phyloP scores from a whole-genome alignment of 2,888 invertebrate species.

The Microctonus hyperodae region DNA sequence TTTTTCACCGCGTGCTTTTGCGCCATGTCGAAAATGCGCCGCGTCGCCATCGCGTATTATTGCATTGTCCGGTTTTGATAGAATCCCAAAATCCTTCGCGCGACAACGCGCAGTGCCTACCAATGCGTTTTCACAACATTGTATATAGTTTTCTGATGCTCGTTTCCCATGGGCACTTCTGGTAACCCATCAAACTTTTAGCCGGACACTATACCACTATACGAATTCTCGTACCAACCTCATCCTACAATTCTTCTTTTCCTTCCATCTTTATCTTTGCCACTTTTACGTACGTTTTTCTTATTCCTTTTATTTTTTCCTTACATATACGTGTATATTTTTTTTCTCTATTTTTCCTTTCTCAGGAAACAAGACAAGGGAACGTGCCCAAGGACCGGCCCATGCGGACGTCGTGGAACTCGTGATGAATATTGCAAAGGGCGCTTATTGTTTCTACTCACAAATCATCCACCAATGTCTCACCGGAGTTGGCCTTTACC shows the following conservation, averaged over 20 bases:
- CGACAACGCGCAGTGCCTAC: constrained; percentile 55
- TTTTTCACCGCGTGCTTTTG: constrained; percentile 47
- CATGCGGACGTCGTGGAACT: constrained; percentile 43
- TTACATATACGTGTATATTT: too few relatives aligned
- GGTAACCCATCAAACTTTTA: constrained; percentile 64
- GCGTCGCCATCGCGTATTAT: constrained; percentile 52
- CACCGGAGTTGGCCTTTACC: constrained; percentile 52
- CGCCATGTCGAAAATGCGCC: constrained; percentile 28
- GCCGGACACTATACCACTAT: constrained; percentile 56
- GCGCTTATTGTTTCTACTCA: constrained; percentile 63
- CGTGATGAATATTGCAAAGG: constrained; percentile 62
- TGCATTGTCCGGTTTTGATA: constrained; percentile 64
- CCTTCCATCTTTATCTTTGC: constrained; percentile 34
- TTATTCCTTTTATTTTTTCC: constrained; percentile 30
- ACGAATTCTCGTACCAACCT: constrained; percentile 27
- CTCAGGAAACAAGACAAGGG: constrained; percentile 14
- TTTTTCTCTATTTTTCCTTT: constrained; percentile 32
- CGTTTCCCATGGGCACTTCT: constrained; percentile 52
- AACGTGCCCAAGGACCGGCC: constrained; percentile 45
- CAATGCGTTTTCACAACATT: constrained; percentile 50
- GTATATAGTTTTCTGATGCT: constrained; percentile 42
- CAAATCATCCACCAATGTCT: constrained; percentile 62
- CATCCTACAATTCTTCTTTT: constrained; percentile 26
- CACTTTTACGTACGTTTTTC: constrained; percentile 18
- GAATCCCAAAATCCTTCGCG: constrained; percentile 62